A percentile compares a stretch with the other conserved stretches of the same genome.
Conservation (phyloP, 2,888 invertebrate species). For the Thera britannica region DNA sequence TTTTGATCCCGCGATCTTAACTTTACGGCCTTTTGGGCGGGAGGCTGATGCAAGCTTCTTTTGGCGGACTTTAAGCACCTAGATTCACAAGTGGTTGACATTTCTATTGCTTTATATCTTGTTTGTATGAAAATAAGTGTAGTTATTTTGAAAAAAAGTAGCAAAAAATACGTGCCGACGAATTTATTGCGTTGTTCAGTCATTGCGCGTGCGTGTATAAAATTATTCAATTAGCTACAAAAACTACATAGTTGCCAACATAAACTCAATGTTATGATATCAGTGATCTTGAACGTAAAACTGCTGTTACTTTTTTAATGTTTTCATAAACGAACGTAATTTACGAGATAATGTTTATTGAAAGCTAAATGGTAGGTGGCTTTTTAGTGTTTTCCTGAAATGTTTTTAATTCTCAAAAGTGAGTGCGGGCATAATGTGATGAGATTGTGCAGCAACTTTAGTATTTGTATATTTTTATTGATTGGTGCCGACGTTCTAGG, state of each 20-base stretch:
- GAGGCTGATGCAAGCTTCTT: no score
- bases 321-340: slow-evolving; percentile 35
- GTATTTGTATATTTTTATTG: no score
- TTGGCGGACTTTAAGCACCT: no score
- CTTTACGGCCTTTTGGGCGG: no score
- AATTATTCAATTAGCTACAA: slow-evolving; percentile 44
- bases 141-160: no score
- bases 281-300: slow-evolving; percentile 34
- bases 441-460: no score
- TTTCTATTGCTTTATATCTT: no score
- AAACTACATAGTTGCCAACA: slow-evolving; percentile 33
- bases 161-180: background rate
- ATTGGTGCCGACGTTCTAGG: no score
- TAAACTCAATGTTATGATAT: slow-evolving; percentile 35
- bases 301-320: slow-evolving; percentile 33
- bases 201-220: slow-evolving; percentile 19
- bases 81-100: no score
- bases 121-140: no score
- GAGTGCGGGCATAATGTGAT: background rate
- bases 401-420: slow-evolving; percentile 2
- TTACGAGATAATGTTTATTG: slow-evolving; percentile 29
- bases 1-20: no score
- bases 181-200: slow-evolving; percentile 1
- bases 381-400: background rate
- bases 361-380: slow-evolving; percentile 1